A percentile compares a stretch with the other conserved stretches of the same genome.
These are phyloP conservation scores for Andrena chrysosceles DNA, from an alignment of 2,888 invertebrate species.

Conservation along the genomic window DNA sequence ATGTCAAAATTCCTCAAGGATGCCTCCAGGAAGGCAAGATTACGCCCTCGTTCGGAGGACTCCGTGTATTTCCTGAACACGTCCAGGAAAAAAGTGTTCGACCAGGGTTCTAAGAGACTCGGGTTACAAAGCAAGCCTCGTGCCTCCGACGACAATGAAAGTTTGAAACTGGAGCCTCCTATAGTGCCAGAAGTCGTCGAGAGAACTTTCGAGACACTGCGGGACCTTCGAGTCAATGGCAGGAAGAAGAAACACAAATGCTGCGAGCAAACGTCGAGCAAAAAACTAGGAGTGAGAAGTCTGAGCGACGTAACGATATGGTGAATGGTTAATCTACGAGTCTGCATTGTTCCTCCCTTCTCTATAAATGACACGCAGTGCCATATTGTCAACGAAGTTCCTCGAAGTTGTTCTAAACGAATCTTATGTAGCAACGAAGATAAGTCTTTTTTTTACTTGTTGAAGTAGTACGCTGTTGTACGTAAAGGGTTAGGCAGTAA, in stretches of 20 bases:
- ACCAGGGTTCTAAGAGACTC: not conserved
- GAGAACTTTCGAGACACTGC: conserved; percentile 86
- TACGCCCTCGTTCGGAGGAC: conserved; percentile 5
- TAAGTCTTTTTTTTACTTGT: no score
- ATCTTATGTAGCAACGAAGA: not conserved
- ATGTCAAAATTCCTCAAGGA: conserved; percentile 56
- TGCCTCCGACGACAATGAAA: conserved; percentile 51
- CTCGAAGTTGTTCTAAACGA: conserved; percentile 9
- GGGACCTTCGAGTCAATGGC: conserved; percentile 39
- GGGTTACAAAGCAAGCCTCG: conserved; percentile 7
- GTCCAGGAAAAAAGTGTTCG: conserved; percentile 39
- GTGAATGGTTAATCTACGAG: conserved; percentile 43
- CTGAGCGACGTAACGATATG: conserved; percentile 68
- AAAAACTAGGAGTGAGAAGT: conserved; percentile 49
- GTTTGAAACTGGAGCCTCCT: conserved; percentile 87
- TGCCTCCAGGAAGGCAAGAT: conserved; percentile 28
- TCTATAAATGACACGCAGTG: conserved; percentile 8
- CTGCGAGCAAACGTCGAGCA: not conserved
- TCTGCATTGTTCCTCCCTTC: not conserved
- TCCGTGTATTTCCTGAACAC: conserved; percentile 35
- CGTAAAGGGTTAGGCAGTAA: not conserved
- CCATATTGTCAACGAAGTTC: conserved; percentile 48
- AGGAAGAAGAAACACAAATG: conserved; percentile 30
- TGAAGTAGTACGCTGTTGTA: not conserved
- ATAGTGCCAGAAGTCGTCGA: conserved; percentile 87